phyloP scores from a whole-genome alignment of 2,888 invertebrate genomes.

The Leptinotarsa tumamoca region DNA sequence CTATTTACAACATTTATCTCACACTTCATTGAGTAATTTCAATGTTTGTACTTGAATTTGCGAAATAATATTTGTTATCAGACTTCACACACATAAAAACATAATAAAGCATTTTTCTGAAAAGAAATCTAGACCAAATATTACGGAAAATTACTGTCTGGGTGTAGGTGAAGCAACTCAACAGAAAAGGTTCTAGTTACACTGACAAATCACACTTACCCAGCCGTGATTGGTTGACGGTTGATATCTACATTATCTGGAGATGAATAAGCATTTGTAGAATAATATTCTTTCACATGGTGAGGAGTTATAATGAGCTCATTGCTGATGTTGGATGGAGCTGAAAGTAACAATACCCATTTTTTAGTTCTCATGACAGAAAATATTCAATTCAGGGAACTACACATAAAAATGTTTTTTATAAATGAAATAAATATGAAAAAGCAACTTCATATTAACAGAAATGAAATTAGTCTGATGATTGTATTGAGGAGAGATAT shows the following conservation, averaged over 20 bases:
- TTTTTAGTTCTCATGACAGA: neutral
- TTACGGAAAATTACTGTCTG: neutral
- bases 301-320: constrained; percentile 63
- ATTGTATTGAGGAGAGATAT: too few relatives aligned
- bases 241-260: constrained; percentile 74
- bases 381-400: too few relatives aligned
- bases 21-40: neutral
- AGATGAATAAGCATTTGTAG: constrained; percentile 58
- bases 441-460: too few relatives aligned
- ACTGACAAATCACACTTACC: constrained; percentile 66
- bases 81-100: constrained; percentile 2
- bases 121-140: neutral
- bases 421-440: too few relatives aligned
- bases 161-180: constrained; percentile 20
- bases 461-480: too few relatives aligned
- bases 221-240: constrained; percentile 74
- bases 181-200: constrained; percentile 7
- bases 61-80: constrained; percentile 7
- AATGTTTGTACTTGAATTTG: neutral
- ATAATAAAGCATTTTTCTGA: neutral
- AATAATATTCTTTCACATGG: constrained; percentile 62
- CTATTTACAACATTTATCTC: constrained; percentile 18
- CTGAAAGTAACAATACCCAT: constrained; percentile 48
- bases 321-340: constrained; percentile 64
- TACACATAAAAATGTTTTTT: too few relatives aligned